A percentile compares a stretch with the other conserved stretches of the same genome.
These are phyloP conservation scores for Prionailurus bengalensis DNA, from an alignment of 2,113 vertebrate species.

Conservation along the genomic window DNA sequence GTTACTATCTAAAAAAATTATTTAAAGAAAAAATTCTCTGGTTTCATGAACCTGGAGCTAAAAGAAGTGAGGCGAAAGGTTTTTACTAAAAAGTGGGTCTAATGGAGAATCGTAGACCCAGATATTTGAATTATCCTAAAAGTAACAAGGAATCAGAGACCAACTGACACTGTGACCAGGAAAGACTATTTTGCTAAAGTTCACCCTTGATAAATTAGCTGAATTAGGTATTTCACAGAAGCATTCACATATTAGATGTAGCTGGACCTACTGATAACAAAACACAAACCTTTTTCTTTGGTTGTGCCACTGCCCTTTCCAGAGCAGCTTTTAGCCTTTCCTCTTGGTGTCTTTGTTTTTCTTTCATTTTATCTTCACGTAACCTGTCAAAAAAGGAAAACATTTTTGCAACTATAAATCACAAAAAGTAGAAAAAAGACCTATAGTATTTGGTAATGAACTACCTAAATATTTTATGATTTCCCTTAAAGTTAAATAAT, in stretches of 20 bases:
- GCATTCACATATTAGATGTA: neutral
- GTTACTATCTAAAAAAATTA: neutral
- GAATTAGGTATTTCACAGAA: neutral
- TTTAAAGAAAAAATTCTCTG: neutral
- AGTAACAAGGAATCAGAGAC: neutral
- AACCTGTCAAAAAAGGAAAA: slow-evolving; percentile 71
- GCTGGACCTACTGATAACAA: neutral
- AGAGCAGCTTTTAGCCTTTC: slow-evolving; percentile 81
- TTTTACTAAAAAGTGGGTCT: slow-evolving; percentile 6
- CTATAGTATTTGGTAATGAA: neutral
- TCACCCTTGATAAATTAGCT: neutral
- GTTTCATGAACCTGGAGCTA: neutral
- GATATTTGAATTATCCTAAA: slow-evolving; percentile 5
- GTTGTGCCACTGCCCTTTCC: slow-evolving; percentile 83
- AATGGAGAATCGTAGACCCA: neutral
- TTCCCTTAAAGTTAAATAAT: slow-evolving; percentile 10
- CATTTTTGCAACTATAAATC: slow-evolving; percentile 30
- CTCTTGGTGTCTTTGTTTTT: slow-evolving; percentile 83
- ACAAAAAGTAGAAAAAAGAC: neutral
- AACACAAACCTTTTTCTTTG: slow-evolving; percentile 85
- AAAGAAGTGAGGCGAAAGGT: neutral
- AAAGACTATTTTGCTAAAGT: neutral
- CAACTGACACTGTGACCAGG: neutral
- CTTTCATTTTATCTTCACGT: slow-evolving; percentile 83
- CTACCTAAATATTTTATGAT: neutral